Evolutionary conservation across 2,797 vertebrate genomes (phyloP).

Genomic region (Darevskia mixta): DNA sequence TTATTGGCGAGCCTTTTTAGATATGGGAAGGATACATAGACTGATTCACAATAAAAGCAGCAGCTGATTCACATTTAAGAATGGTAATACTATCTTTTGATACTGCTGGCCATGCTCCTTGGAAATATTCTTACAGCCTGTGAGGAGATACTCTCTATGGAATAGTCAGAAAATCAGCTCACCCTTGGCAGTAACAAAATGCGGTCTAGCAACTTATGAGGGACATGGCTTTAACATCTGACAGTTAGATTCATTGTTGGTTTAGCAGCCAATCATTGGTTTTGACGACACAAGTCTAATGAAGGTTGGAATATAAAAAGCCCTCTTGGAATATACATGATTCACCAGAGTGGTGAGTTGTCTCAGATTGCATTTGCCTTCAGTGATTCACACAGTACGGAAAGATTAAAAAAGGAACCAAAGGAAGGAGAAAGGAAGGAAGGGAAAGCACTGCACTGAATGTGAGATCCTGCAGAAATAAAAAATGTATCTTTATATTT

Average conservation of each 20-base stretch:
- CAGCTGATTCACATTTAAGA: slow-evolving; percentile 60
- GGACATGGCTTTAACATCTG: slow-evolving; percentile 88
- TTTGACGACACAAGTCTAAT: slow-evolving; percentile 93
- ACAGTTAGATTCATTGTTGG: slow-evolving; percentile 95
- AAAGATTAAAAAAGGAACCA: slow-evolving; percentile 69
- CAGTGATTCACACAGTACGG: slow-evolving; percentile 71
- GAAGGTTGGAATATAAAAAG: slow-evolving; percentile 97
- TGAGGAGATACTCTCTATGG: slow-evolving; percentile 72
- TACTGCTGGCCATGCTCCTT: slow-evolving; percentile 64
- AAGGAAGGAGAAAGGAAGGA: slow-evolving; percentile 46
- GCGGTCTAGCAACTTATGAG: slow-evolving; percentile 87
- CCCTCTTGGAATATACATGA: slow-evolving; percentile 92
- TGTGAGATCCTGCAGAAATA: slow-evolving; percentile 87
- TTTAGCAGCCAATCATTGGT: slow-evolving; percentile 94
- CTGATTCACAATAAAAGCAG: slow-evolving; percentile 54
- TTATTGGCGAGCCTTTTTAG: slow-evolving; percentile 1
- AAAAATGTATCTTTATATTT: slow-evolving; percentile 80
- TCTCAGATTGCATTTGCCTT: slow-evolving; percentile 77
- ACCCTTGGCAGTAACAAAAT: slow-evolving; percentile 81
- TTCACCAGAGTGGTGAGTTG: slow-evolving; percentile 87
- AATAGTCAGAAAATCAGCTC: slow-evolving; percentile 79
- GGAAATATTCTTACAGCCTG: slow-evolving; percentile 72
- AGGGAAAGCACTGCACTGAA: slow-evolving; percentile 67
- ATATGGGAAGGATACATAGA: slow-evolving; percentile 40
- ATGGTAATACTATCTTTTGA: slow-evolving; percentile 71